phyloP scores from a whole-genome alignment of 2,113 vertebrate genomes.

The Chaetorhynchus papuensis region DNA sequence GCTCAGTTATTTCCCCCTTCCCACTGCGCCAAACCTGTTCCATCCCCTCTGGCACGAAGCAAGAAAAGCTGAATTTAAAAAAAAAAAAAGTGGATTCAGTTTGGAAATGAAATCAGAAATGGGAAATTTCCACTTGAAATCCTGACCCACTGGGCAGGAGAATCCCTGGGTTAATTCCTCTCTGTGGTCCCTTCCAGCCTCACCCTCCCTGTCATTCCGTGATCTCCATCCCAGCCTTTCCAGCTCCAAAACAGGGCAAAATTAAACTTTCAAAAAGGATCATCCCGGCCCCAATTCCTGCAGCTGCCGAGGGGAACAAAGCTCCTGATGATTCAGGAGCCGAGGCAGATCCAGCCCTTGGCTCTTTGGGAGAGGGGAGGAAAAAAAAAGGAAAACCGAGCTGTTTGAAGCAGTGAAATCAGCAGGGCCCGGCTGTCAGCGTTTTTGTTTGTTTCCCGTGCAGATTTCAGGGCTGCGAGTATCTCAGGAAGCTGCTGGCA shows the following conservation, averaged over 20 bases:
- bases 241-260: neutral
- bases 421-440: neutral
- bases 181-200: neutral
- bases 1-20: neutral
- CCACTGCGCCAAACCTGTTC: neutral
- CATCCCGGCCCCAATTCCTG: neutral
- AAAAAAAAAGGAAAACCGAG: neutral
- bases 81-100: neutral
- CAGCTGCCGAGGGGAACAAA: conserved; percentile 24
- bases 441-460: neutral
- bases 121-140: neutral
- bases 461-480: neutral
- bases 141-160: neutral
- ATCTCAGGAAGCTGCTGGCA: neutral
- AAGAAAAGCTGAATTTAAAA: too few relatives aligned
- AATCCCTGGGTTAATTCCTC: neutral
- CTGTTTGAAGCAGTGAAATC: neutral
- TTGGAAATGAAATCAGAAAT: neutral
- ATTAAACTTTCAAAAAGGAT: neutral
- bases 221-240: neutral
- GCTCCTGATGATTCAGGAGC: conserved; percentile 5
- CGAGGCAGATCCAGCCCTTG: neutral
- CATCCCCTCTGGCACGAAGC: neutral
- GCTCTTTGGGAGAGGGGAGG: neutral
- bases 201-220: neutral